These are phyloP conservation scores for Eupleurogrammus muticus DNA, from an alignment of 2,797 vertebrate genomes.

Conservation along the genomic window DNA sequence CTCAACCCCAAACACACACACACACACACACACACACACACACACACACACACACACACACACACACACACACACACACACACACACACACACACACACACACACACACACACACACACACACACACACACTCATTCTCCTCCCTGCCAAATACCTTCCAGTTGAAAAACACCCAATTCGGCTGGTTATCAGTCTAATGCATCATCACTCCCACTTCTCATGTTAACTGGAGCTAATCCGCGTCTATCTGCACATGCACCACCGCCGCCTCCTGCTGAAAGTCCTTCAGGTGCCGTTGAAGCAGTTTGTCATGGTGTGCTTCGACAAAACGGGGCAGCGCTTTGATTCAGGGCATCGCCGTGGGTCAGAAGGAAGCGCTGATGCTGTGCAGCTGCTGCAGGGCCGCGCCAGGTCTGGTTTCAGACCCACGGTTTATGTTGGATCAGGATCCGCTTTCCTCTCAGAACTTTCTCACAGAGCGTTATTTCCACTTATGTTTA, in stretches of 20 bases:
- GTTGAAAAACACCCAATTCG: constrained; percentile 33
- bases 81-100: constrained; percentile 11
- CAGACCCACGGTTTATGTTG: constrained; percentile 62
- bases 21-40: too few species aligned
- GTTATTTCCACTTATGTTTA: constrained; percentile 16
- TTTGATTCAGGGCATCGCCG: constrained; percentile 49
- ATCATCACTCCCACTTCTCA: constrained; percentile 52
- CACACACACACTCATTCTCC: constrained; percentile 16
- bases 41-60: constrained; percentile 2
- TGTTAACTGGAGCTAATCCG: constrained; percentile 38
- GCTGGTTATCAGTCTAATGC: constrained; percentile 50
- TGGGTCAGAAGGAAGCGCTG: constrained; percentile 47
- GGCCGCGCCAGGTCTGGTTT: constrained; percentile 49
- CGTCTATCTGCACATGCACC: constrained; percentile 35
- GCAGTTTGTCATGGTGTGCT: constrained; percentile 55
- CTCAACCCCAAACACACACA: not conserved
- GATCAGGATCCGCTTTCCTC: constrained; percentile 36
- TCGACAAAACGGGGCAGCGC: constrained; percentile 38
- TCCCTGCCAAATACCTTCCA: constrained; percentile 57
- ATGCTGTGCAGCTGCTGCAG: constrained; percentile 67
- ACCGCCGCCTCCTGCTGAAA: not conserved
- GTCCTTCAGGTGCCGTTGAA: constrained; percentile 27
- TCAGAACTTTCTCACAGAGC: constrained; percentile 24
- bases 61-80: constrained; percentile 7
- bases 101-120: not conserved